Conservation (phyloP, 2,797 vertebrate species). For the Agapornis canus region DNA sequence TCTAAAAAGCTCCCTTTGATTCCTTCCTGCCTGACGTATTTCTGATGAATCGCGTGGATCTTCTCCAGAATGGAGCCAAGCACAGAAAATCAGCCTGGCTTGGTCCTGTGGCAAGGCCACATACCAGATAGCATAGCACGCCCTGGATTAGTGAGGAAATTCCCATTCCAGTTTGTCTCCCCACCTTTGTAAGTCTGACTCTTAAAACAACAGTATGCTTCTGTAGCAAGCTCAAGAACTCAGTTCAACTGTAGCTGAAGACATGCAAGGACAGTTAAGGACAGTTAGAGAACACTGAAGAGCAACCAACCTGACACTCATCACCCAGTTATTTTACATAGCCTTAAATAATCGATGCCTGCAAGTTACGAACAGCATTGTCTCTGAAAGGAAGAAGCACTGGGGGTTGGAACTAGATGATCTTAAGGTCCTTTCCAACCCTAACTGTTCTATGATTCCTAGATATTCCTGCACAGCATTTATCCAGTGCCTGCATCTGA, state of each 20-base stretch:
- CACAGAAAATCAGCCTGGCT: not conserved
- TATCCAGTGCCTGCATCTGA: not conserved
- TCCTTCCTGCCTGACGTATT: conserved; percentile 36
- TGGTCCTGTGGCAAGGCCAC: not conserved
- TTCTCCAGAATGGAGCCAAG: conserved; percentile 20
- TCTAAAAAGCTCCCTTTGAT: conserved; percentile 34
- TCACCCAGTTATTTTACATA: conserved; percentile 3
- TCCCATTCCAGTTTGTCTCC: not conserved
- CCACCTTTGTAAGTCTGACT: not conserved
- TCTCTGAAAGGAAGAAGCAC: not conserved
- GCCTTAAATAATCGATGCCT: not conserved
- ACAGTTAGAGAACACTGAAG: not conserved
- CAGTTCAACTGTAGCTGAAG: not conserved
- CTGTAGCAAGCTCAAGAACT: not conserved
- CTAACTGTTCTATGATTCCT: not conserved
- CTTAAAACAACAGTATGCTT: conserved; percentile 7
- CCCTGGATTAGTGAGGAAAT: not conserved
- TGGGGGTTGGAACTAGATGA: not conserved
- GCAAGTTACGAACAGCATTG: not conserved
- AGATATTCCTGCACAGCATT: not conserved
- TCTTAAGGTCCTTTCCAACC: not conserved
- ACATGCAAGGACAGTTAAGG: not conserved
- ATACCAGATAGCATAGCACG: not conserved
- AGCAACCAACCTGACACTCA: conserved; percentile 8
- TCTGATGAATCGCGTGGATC: not conserved